Percentiles rank a stretch among this genome's conserved stretches.
Evolutionary conservation across 2,113 vertebrate species (phyloP).

Genomic region (Hylia prasina): DNA sequence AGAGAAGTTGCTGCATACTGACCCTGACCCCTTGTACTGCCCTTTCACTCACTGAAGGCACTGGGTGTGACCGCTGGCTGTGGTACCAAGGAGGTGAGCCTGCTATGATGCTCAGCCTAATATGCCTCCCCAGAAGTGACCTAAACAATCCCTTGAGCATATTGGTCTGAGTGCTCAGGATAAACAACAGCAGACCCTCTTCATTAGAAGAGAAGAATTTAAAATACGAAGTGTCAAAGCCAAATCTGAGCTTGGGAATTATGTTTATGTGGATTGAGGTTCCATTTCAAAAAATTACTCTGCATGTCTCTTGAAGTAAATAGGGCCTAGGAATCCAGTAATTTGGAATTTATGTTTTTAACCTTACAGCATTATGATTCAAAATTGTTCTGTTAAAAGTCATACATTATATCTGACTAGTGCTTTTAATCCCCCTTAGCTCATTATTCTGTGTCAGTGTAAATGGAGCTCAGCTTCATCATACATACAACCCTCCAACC

Average conservation of each 20-base stretch:
- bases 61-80: not conserved
- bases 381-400: not conserved
- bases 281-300: not conserved
- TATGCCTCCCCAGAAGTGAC: not conserved
- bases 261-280: not conserved
- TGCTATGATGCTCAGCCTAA: not conserved
- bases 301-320: not conserved
- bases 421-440: not conserved
- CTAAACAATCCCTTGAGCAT: not conserved
- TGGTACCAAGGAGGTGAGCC: not conserved
- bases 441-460: not conserved
- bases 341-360: slow-evolving; percentile 1
- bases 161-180: not conserved
- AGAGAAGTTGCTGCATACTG: not conserved
- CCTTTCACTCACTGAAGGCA: not conserved
- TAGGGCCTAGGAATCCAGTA: not conserved
- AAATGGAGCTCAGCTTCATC: not conserved
- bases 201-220: not conserved
- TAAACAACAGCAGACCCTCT: not conserved
- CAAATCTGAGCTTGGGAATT: not conserved
- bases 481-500: not conserved
- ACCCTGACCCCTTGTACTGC: fast-evolving
- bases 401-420: slow-evolving; percentile 10
- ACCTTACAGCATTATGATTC: not conserved
- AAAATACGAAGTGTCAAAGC: not conserved